Conservation (phyloP, 2,113 vertebrate species). For the Myotis davidii region DNA sequence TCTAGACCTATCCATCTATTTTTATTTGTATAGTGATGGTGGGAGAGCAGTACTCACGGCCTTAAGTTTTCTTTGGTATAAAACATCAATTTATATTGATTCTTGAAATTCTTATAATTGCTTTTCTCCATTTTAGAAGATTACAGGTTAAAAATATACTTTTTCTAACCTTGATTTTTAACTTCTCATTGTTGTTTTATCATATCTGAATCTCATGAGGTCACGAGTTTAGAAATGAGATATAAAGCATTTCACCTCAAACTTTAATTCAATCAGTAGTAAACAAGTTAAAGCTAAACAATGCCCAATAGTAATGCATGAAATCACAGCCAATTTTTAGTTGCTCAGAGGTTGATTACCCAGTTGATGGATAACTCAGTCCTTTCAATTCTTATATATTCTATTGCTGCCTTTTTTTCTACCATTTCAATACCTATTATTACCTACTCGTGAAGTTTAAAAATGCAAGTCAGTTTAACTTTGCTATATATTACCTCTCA, state of each 20-base stretch:
- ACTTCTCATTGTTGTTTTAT: constrained; percentile 69
- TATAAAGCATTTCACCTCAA: not conserved
- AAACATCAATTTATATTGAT: constrained; percentile 71
- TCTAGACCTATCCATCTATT: constrained; percentile 54
- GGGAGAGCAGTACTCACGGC: constrained; percentile 1
- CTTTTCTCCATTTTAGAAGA: constrained; percentile 65
- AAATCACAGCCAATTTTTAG: constrained; percentile 54
- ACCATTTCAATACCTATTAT: constrained; percentile 1
- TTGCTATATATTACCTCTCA: not conserved
- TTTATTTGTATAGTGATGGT: constrained; percentile 53
- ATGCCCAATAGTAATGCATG: constrained; percentile 50
- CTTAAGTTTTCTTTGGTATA: constrained; percentile 59
- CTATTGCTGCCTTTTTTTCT: not conserved
- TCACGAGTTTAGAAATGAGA: constrained; percentile 61
- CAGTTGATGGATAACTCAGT: not conserved
- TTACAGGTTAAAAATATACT: constrained; percentile 55
- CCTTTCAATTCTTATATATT: constrained; percentile 15
- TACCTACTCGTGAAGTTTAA: not conserved
- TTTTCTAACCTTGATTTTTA: constrained; percentile 58
- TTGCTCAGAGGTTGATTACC: constrained; percentile 49
- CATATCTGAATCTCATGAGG: constrained; percentile 54
- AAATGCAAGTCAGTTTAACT: constrained; percentile 40
- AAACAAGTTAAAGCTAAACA: constrained; percentile 69
- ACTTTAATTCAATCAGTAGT: constrained; percentile 58
- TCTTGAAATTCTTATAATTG: constrained; percentile 66